Conservation (phyloP, 2,888 invertebrate genomes). For the Ceraclea dissimilis region DNA sequence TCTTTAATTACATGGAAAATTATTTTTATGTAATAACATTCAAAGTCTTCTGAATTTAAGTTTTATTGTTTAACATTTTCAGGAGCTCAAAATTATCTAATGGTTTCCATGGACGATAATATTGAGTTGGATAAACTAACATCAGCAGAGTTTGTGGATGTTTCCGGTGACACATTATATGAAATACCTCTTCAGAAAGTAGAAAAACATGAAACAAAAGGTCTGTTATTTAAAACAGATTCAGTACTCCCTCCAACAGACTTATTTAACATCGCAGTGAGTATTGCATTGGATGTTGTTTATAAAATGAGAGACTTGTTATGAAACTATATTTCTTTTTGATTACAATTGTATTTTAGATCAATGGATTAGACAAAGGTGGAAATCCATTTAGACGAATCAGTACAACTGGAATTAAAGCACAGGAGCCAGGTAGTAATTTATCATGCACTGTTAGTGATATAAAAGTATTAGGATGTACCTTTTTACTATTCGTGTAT, state of each 20-base stretch:
- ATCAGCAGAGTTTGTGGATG: constrained; percentile 35
- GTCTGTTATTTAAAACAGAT: constrained; percentile 43
- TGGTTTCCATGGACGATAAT: constrained; percentile 33
- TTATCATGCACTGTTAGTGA: too few species aligned
- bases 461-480: neutral
- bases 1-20: too few species aligned
- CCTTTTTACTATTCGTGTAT: neutral
- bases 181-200: constrained; percentile 36
- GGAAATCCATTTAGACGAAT: constrained; percentile 55
- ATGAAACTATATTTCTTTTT: too few species aligned
- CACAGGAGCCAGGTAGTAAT: constrained; percentile 41
- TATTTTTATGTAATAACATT: neutral
- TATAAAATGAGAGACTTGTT: too few species aligned
- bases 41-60: neutral
- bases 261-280: constrained; percentile 59
- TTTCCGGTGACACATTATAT: constrained; percentile 36
- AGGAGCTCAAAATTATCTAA: constrained; percentile 43
- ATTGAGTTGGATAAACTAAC: constrained; percentile 30
- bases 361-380: constrained; percentile 53
- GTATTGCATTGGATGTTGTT: constrained; percentile 22
- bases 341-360: constrained; percentile 35
- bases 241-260: constrained; percentile 57
- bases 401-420: constrained; percentile 58
- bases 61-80: constrained; percentile 23
- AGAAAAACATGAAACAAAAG: constrained; percentile 28